Base-by-base conservation (phyloP, 37 sponge, comb jelly and placozoan species). In the Mnemiopsis leidyi region DNA sequence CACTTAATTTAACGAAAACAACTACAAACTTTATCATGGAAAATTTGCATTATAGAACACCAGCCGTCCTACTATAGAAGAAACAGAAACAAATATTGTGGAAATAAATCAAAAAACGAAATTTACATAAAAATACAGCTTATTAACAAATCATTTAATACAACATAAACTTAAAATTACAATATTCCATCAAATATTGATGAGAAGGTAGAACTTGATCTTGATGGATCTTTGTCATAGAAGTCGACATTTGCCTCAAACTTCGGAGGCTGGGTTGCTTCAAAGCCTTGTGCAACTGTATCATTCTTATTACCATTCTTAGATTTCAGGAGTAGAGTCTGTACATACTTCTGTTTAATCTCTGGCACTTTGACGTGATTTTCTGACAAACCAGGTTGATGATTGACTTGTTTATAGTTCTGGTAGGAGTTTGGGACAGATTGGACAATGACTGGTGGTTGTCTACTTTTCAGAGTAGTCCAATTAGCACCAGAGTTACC, bases 131-230 rank as follows among this genome's bases (percentile, higher is more conserved):
- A 29, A 5, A 71, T 71, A 71, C 68, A 20, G 20, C 13, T 21
- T 67, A 71, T 71, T 2, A 71, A 71, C 9, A 23, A 29, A 71
- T 23, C 30, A 71, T 71, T 7, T 5, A 71, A 23, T 71, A 71
- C 5, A 23, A 29, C 5, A 71, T 71, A 18, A 29, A 29, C 7
- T 71, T 13, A 71, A 71, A 23, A 71, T 28, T 71, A 77, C 26
- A 77, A 77, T 20, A 77, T 77, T 16, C 79, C 79, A 77, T 77
- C 79, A 32, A 77, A 77, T 34, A 77, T 77, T 3, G 79, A 77
- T 31, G 79, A 77, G 18, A 77, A 77, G 32, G 36, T 77, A 5
- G 79, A 16, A 21, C 9, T 28, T 33, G 20, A 23, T 2, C 67
- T 38, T 38, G 32, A 35, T 3, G 39, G 61, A 85, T 34, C 90